Conservation (phyloP, 2,113 vertebrate genomes). For the Pandion haliaetus region DNA sequence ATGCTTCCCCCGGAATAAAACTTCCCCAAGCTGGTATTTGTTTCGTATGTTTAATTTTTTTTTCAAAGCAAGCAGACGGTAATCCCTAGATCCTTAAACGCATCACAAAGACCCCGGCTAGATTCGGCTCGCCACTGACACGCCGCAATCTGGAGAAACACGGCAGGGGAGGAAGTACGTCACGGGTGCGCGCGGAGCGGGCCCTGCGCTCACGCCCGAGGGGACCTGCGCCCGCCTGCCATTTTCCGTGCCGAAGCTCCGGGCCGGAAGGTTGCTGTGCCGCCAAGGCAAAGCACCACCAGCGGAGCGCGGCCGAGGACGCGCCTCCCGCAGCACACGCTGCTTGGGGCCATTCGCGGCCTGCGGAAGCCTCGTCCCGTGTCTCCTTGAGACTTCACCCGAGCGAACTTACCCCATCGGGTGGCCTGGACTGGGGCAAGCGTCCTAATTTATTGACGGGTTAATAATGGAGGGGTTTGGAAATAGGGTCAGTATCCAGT, state of each 20-base stretch:
- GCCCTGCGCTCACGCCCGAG: too few species aligned
- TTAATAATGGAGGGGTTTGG: background rate
- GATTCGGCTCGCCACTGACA: too few species aligned
- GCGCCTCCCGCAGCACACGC: too few species aligned
- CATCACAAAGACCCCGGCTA: background rate
- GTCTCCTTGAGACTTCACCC: background rate
- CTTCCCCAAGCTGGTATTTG: background rate
- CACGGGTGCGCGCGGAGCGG: too few species aligned
- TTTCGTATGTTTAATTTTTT: background rate
- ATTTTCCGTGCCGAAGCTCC: background rate
- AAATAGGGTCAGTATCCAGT: background rate
- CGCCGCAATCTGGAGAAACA: background rate
- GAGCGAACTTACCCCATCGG: too few species aligned
- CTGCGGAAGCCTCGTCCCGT: background rate
- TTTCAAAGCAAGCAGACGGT: accelerated
- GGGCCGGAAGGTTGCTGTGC: too few species aligned
- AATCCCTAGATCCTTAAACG: background rate
- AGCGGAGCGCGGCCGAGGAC: background rate
- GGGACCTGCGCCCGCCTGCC: background rate
- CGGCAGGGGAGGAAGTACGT: too few species aligned
- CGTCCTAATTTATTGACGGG: too few species aligned
- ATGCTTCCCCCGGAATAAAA: too few species aligned
- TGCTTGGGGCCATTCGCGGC: too few species aligned
- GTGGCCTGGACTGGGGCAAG: background rate
- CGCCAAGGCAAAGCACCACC: background rate